Evolutionary conservation across 2,113 vertebrate genomes (phyloP), one percentile per base, ranked within the genome.

Genomic region (Prochilodus magdalenae): DNA sequence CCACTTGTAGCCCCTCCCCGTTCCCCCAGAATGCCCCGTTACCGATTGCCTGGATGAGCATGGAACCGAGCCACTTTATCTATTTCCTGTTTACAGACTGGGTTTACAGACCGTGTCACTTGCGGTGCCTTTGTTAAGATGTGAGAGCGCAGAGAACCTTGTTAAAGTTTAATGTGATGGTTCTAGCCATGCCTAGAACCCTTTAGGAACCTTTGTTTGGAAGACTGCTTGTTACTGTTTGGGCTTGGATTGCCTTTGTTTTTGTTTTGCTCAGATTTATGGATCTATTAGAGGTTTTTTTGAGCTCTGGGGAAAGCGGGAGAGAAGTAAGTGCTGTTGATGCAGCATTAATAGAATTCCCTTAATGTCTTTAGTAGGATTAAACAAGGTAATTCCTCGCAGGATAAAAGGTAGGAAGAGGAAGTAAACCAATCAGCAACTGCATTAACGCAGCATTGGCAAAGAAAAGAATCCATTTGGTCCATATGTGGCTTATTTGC

Each of bases 291-390:
- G 8, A n/a, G 55, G 44, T 29, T 51, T 79, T 44, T 51, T 71
- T 44, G 71, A 27, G 24, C 15, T 13, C 30, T 1, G 3, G 30
- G 27, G 62, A 0, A 65, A 14, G 16, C n/a, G n/a, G n/a, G n/a
- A n/a, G n/a, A n/a, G n/a, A n/a, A n/a, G n/a, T n/a, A 33, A 49
- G 51, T 79, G 26, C 24, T 27, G 67, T 59, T 47, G 40, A 47
- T 60, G 26, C 71, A n/a, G 66, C 33, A 44, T 51, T 71, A 71
- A 44, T 66, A 53, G 67, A 71, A 79, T 71, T 57, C 71, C 77
- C 33, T 79, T 79, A 79, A 71, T 71, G 66, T 63, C 29, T 71
- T 78, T n/a, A n/a, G 63, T 69, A 69, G 33, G 69, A 53, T 29
- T 67, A 18, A 47, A 36, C n/a, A 4, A 40, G 4, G 29, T 18